Evolutionary conservation across 2,888 invertebrate species (phyloP).

Genomic region (Himalopsyche japonica): DNA sequence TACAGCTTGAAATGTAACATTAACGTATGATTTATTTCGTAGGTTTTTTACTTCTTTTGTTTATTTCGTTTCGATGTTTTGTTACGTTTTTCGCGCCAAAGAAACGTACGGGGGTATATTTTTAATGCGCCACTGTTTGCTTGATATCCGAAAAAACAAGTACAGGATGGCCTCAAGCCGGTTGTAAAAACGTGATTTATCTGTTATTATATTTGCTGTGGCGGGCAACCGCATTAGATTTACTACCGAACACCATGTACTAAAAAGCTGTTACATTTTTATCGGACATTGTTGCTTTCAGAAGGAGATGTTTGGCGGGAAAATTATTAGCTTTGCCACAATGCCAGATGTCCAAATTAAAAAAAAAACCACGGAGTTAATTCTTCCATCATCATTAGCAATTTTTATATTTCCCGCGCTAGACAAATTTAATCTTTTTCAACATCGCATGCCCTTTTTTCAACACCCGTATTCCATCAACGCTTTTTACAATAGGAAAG

Average conservation of each 20-base stretch:
- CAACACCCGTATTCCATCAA: too few species aligned
- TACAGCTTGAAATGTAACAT: not conserved
- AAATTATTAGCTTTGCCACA: not conserved
- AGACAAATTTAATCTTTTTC: too few species aligned
- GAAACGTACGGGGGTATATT: not conserved
- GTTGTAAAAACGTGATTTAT: conserved; percentile 34
- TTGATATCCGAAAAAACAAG: not conserved
- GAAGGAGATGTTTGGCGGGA: not conserved
- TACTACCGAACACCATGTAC: conserved; percentile 16
- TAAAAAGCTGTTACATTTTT: conserved; percentile 18
- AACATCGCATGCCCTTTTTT: too few species aligned
- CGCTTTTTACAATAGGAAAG: too few species aligned
- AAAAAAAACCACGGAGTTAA: too few species aligned
- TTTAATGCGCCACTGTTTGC: not conserved
- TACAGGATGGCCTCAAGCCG: not conserved
- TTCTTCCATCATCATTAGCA: too few species aligned
- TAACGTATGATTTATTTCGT: not conserved
- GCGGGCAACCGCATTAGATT: conserved; percentile 22
- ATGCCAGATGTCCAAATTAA: not conserved
- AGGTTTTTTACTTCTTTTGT: not conserved
- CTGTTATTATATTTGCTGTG: conserved; percentile 30
- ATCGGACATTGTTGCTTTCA: conserved; percentile 15
- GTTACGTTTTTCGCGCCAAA: not conserved
- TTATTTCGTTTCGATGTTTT: too few species aligned
- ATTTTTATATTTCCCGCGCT: too few species aligned